Base-by-base conservation (phyloP, 2,888 invertebrate genomes). In the Nemotelus pantherinus region DNA sequence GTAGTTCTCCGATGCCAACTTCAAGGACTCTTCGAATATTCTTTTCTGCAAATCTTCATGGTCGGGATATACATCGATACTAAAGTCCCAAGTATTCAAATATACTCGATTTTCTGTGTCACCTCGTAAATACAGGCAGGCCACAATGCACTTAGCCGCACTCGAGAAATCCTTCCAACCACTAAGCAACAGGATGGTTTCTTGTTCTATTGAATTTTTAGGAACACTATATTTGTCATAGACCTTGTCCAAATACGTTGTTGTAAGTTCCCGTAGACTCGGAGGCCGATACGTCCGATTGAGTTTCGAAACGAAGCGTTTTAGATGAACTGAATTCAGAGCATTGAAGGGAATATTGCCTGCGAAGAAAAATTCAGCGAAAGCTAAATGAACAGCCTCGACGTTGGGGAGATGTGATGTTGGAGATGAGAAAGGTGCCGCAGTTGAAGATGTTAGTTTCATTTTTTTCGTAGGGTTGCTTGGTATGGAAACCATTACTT, bases 11-110 rank as follows among this genome's bases (percentile, higher is more conserved):
- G 67, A 67, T 4, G 77, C 77, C 44, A 77, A 10, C 50, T 47
- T 55, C 39, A 44, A 9, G 25, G 65, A 77, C 53, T 77, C 77
- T 3, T 72, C 44, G 45, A 77, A 43, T 10, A 77, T 55, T 57
- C 39, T 47, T 9, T 53, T 67, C 3, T 72, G 57, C 3, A 53
- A 43, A n/a, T 72, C 57, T 5, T 65, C 57, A 10, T 44, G 6
- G 6, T 67, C 58, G 41, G 47, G 41, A 43, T 48, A 64, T 10
- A 72, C 25, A 41, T 74, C 58, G 10, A 53, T 70, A 43, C 47
- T 70, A 9, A 74, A 50, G 50, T 77, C 74, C 77, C 77, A 77
- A 4, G 72, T 60, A 58, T 71, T 77, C n/a, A 77, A 58, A 67
- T 67, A 77, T 9, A 64, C 72, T 25, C 77, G 67, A 3, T 43